Base-by-base conservation (phyloP, 2,113 vertebrate species). In the Hydrochoerus hydrochaeris region DNA sequence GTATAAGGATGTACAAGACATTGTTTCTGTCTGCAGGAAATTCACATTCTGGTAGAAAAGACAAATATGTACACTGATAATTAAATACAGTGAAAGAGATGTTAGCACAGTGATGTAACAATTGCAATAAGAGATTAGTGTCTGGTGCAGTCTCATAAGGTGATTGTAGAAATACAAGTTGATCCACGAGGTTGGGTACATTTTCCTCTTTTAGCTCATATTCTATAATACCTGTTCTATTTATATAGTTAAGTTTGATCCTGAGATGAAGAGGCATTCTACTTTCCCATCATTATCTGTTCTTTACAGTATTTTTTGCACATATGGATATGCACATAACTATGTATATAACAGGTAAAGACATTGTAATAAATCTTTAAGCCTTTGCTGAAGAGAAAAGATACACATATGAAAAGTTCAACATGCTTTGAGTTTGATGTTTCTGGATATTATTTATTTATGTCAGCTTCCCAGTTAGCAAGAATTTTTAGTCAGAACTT, bases 61-160 rank as follows among this genome's bases (percentile, higher is more conserved):
- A 73, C 30, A 96, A 69, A 89, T 95, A 85, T 46, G 52, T 60
- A 78, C 14, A 46, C 35, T 89, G 30, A 83, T 65, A 86, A 96
- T 83, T 89, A 91, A 94, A 86, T 44, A 78, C 19, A 65, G 19
- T 19, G 41, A 86, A 24, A 52, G 46, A 67, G 26, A 78, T 89
- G 13, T 90, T 92, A 90, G 69, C 65, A 57, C n/a, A 77, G 14
- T 54, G 26, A 62, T 82, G 17, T 54, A 49, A 12, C 46, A 63
- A 19, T 7, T 94, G 49, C 46, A 62, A 5, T 8, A 24, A 28
- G 38, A 81, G 10, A 28, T 41, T 13, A 75, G 35, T 7, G 26
- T 85, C 49, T 92, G 57, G 83, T 4, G 63, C 22, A 28, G 1
- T 11, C 81, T 85, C 58, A 54, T 7, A 54, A 78, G 57, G 30